These are phyloP conservation scores for Geophilus truncorum DNA, from an alignment of 2,888 invertebrate species.

Conservation along the genomic window DNA sequence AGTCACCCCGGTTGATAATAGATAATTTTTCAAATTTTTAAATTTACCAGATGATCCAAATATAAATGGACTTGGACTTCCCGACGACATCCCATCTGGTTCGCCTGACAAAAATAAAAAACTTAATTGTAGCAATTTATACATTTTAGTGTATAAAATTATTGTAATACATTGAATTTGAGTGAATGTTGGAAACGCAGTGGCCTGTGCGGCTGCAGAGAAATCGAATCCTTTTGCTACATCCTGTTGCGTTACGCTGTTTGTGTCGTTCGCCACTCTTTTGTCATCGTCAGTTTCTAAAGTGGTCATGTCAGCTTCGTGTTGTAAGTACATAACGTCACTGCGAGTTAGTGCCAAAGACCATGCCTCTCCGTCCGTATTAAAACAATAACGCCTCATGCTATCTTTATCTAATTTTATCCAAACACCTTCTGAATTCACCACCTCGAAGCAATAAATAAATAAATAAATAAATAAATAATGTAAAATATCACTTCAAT, in stretches of 20 bases:
- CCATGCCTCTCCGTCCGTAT: slow-evolving; percentile 65
- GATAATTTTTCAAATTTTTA: no score
- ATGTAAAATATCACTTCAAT: not conserved
- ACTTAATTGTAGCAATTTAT: no score
- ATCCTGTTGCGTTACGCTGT: not conserved
- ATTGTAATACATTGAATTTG: slow-evolving; percentile 38
- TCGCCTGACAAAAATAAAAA: slow-evolving; percentile 16
- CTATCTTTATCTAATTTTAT: slow-evolving; percentile 58
- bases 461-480: slow-evolving; percentile 21
- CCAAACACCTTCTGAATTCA: slow-evolving; percentile 63
- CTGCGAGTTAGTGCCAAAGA: slow-evolving; percentile 62
- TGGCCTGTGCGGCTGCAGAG: slow-evolving; percentile 48
- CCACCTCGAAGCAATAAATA: slow-evolving; percentile 45
- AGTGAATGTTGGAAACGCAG: slow-evolving; percentile 39
- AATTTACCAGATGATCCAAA: slow-evolving; percentile 46
- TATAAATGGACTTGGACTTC: slow-evolving; percentile 50
- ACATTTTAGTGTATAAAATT: no score
- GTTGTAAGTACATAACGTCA: slow-evolving; percentile 60
- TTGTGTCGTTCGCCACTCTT: not conserved
- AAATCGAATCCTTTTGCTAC: slow-evolving; percentile 58
- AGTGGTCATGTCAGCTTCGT: slow-evolving; percentile 52
- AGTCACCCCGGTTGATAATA: no score
- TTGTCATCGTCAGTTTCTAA: slow-evolving; percentile 36
- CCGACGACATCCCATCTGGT: slow-evolving; percentile 41
- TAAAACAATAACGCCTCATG: slow-evolving; percentile 62